A percentile compares a stretch with the other conserved stretches of the same genome.
These are phyloP conservation scores for Disparrhopalites patrizii DNA, from an alignment of 2,888 invertebrate genomes.

Conservation along the genomic window DNA sequence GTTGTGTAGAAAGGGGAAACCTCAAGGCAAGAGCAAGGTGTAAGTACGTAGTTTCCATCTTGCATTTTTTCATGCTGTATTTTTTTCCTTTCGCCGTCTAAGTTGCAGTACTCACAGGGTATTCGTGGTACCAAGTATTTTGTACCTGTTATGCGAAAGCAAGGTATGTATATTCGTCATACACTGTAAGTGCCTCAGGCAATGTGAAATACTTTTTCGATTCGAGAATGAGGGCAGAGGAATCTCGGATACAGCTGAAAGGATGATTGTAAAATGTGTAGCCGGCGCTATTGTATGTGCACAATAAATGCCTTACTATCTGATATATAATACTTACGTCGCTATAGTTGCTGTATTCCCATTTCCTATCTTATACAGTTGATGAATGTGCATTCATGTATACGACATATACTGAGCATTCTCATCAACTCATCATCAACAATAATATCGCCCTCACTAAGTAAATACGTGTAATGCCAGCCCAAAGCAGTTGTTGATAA, in stretches of 20 bases:
- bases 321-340: not conserved
- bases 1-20: no score
- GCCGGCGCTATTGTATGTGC: not conserved
- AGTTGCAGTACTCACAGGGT: no score
- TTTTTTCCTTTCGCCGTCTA: no score
- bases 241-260: not conserved
- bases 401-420: no score
- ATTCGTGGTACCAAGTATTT: no score
- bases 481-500: not conserved
- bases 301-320: not conserved
- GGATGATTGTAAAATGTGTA: constrained; percentile 7
- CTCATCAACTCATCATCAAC: no score
- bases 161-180: constrained; percentile 17
- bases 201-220: constrained; percentile 23
- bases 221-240: constrained; percentile 22
- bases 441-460: not conserved
- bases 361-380: no score
- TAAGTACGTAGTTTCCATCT: no score
- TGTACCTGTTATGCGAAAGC: no score
- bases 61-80: no score
- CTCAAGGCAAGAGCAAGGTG: no score
- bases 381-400: not conserved
- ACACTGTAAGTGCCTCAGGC: constrained; percentile 3
- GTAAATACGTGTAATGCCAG: constrained; percentile 1
- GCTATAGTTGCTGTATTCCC: no score